Evolutionary conservation across 1,140 invertebrate genomes (phyloP).

Genomic region (Diachasmimorpha longicaudata): DNA sequence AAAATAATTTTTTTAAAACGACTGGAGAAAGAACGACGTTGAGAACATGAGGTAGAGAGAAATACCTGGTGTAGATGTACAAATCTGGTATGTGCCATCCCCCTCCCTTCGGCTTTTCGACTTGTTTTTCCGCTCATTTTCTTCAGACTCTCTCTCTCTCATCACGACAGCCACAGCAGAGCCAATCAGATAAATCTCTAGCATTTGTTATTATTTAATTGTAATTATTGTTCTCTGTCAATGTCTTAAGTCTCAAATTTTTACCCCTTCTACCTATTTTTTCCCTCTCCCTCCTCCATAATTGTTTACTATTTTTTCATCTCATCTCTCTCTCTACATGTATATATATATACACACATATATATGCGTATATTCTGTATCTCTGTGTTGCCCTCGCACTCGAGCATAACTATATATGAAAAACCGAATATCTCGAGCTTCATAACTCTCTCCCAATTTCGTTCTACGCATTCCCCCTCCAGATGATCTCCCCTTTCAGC

Average conservation of each 20-base stretch:
- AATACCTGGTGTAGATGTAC: neutral
- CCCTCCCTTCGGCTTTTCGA: neutral
- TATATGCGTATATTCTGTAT: no score
- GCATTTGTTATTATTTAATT: conserved; percentile 17
- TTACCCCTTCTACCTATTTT: conserved; percentile 12
- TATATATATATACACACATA: no score
- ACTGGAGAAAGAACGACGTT: neutral
- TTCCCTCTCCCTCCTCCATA: neutral
- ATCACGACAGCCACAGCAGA: no score
- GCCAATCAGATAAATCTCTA: conserved; percentile 11
- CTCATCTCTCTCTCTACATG: neutral
- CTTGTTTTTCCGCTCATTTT: conserved; percentile 1
- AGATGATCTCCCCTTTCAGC: neutral
- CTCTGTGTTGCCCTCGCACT: neutral
- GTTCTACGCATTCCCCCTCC: conserved; percentile 3
- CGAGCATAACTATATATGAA: neutral
- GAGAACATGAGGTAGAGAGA: neutral
- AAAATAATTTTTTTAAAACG: no score
- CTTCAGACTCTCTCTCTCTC: neutral
- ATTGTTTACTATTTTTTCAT: conserved; percentile 1
- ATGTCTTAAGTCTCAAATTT: conserved; percentile 44
- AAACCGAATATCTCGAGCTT: neutral
- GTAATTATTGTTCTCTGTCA: conserved; percentile 4
- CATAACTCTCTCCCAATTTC: neutral
- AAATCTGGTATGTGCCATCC: neutral